Evolutionary conservation across 2,888 invertebrate species (phyloP), one percentile per base, ranked within the genome.

Genomic region (Hyalella azteca): DNA sequence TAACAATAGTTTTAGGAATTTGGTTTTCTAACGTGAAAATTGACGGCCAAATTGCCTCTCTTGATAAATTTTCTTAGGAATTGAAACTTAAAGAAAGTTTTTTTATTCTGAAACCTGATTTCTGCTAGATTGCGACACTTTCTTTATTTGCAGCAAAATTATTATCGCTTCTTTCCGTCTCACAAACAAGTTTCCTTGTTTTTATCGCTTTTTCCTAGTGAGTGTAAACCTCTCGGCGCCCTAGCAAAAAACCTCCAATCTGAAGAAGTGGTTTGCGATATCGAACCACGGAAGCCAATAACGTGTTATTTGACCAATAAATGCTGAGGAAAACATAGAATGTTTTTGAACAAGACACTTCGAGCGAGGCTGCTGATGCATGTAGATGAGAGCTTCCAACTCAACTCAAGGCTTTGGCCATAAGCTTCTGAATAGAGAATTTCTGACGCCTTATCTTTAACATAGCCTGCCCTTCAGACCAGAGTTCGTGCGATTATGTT

Each of bases 251-350:
- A 66, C 66, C 66, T 66, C 36, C 66, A 66, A 66, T 66, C 66
- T 19, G 36, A 66, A 36, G 36, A 66, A 66, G 66, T 66, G 66
- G 66, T 66, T 66, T 66, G 66, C 66, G 66, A 66, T 66, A 66
- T 66, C 66, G 66, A 36, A 66, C 36, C 36, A 66, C 36, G 66
- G 39, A 66, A 66, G 36, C 66, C 66, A 66, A 66, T 66, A 66
- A 66, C 66, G 66, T 66, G 66, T 66, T 66, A 66, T 66, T 66
- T 66, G 66, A 66, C 66, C 66, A 66, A 66, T 66, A 66, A 66
- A 66, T 66, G 66, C 66, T 66, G 36, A 32, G 66, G 66, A 66
- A 66, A 66, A 66, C 66, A 66, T 66, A 66, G 66, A 66, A 66
- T 66, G 66, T 66, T 66, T 66, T 66, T 66, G 66, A 66, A 32